These are phyloP conservation scores for Parnassius apollo DNA, from an alignment of 2,888 invertebrate species.

Conservation along the genomic window DNA sequence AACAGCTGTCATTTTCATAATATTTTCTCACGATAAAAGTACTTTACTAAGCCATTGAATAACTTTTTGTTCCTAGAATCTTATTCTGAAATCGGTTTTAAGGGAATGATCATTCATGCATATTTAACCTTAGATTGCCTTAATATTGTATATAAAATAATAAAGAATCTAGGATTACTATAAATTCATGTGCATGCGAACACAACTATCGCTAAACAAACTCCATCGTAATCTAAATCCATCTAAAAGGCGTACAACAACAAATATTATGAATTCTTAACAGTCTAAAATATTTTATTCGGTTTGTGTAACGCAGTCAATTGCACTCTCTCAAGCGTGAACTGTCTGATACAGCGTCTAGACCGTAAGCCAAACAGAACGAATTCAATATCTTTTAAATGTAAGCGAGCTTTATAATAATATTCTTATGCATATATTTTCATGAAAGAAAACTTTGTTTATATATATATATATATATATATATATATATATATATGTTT, in stretches of 20 bases:
- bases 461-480: too few species aligned
- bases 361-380: conserved; percentile 34
- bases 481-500: too few species aligned
- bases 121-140: too few species aligned
- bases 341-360: conserved; percentile 49
- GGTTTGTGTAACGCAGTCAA: conserved; percentile 26
- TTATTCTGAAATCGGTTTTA: neutral
- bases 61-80: neutral
- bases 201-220: too few species aligned
- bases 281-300: conserved; percentile 36
- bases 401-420: conserved; percentile 15
- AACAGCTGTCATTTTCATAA: conserved; percentile 10
- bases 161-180: too few species aligned
- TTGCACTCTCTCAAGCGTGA: conserved; percentile 35
- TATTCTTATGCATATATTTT: conserved; percentile 4
- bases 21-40: conserved; percentile 6
- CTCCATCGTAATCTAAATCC: too few species aligned
- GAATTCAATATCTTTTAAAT: conserved; percentile 7
- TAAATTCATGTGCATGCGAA: too few species aligned
- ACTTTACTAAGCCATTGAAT: neutral
- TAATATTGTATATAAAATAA: too few species aligned
- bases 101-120: too few species aligned
- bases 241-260: neutral
- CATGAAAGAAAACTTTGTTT: neutral
- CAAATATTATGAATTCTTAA: conserved; percentile 16